Percentiles rank a stretch among this genome's conserved stretches.
Evolutionary conservation across 2,888 invertebrate genomes (phyloP).

Genomic region (Habroteleia sp.): DNA sequence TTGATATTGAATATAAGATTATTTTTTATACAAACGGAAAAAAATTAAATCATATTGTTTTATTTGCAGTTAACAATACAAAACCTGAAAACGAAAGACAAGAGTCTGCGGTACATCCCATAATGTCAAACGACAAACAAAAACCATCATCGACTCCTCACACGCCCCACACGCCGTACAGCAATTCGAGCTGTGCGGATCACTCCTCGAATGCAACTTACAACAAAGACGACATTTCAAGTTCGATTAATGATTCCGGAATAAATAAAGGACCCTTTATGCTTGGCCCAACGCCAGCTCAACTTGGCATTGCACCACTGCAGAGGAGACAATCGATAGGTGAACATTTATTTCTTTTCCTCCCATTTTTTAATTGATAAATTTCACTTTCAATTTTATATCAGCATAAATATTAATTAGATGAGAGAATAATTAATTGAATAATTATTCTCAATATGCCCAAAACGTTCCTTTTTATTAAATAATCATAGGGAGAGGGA

Average conservation of each 20-base stretch:
- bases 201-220: slow-evolving; percentile 72
- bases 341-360: no score
- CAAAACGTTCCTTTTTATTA: no score
- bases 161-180: slow-evolving; percentile 76
- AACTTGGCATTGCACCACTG: slow-evolving; percentile 93
- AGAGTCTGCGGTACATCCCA: slow-evolving; percentile 65
- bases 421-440: no score
- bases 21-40: no score
- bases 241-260: slow-evolving; percentile 71
- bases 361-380: no score
- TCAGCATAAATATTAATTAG: no score
- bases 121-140: slow-evolving; percentile 71
- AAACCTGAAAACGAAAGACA: slow-evolving; percentile 75
- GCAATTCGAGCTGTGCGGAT: slow-evolving; percentile 71
- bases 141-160: slow-evolving; percentile 76
- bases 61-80: slow-evolving; percentile 72
- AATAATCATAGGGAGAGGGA: no score
- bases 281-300: slow-evolving; percentile 96
- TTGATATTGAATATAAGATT: no score
- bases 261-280: slow-evolving; percentile 84
- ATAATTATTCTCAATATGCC: no score
- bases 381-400: no score
- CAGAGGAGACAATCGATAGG: slow-evolving; percentile 93
- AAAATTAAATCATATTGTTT: no score
- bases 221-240: slow-evolving; percentile 72